A percentile compares a stretch with the other conserved stretches of the same genome.
These are phyloP conservation scores for Furnarius figulus DNA, from an alignment of 2,113 vertebrate species.

Conservation along the genomic window DNA sequence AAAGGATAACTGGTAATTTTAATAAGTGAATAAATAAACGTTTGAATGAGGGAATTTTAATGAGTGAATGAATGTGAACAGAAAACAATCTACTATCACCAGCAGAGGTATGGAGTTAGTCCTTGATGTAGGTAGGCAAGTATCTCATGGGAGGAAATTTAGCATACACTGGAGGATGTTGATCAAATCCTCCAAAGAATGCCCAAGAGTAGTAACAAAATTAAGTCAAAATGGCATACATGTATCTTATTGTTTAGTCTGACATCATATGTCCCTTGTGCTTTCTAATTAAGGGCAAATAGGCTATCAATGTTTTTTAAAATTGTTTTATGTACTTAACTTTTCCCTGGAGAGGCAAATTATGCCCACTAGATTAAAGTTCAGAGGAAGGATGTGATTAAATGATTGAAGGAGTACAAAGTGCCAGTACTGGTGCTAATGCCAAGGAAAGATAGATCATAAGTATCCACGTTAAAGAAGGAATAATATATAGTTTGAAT, in stretches of 20 bases:
- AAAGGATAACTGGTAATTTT: background rate
- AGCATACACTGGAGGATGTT: background rate
- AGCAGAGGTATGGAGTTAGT: background rate
- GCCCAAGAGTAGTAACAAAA: background rate
- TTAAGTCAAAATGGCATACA: background rate
- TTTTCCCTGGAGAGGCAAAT: slow-evolving; percentile 27
- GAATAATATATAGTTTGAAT: background rate
- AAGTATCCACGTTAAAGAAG: background rate
- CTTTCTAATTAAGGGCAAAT: slow-evolving; percentile 41
- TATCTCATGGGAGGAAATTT: background rate
- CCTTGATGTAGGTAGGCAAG: background rate
- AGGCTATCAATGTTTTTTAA: background rate
- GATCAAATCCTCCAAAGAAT: slow-evolving; percentile 9
- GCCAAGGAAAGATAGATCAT: background rate
- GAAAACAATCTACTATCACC: background rate
- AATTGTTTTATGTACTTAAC: slow-evolving; percentile 44
- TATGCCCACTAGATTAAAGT: slow-evolving; percentile 47
- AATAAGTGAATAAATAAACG: background rate
- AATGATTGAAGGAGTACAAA: slow-evolving; percentile 6
- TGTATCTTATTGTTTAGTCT: background rate
- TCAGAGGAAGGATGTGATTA: slow-evolving; percentile 44
- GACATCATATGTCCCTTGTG: background rate
- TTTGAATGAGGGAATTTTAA: background rate
- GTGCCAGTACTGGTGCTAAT: background rate
- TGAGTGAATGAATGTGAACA: background rate